A percentile compares a stretch with the other conserved stretches of the same genome.
Evolutionary conservation across 1,140 invertebrate species (phyloP).

Genomic region (Pachyrhynchus sulphureomaculatus): DNA sequence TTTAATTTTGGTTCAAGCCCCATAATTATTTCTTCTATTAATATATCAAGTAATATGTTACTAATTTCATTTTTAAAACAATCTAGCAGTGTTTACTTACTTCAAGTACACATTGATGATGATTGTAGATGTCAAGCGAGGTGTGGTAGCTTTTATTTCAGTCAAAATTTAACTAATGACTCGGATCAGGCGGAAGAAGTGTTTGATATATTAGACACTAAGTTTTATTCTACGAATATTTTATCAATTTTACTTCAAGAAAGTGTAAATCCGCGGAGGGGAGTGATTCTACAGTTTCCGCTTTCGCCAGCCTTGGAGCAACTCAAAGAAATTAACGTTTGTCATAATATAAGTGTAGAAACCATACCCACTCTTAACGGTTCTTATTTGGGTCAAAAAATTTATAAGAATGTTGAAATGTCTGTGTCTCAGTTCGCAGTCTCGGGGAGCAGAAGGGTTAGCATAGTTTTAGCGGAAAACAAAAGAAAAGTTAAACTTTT

Average conservation of each 20-base stretch:
- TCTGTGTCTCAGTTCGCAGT: slow-evolving; percentile 74
- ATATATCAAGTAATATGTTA: slow-evolving; percentile 45
- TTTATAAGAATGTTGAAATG: slow-evolving; percentile 69
- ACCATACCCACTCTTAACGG: slow-evolving; percentile 29
- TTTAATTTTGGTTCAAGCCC: slow-evolving; percentile 45
- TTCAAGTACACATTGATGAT: slow-evolving; percentile 27
- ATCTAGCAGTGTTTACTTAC: slow-evolving; percentile 24
- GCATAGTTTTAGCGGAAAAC: slow-evolving; percentile 80
- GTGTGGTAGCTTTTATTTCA: slow-evolving; percentile 43
- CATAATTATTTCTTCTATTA: slow-evolving; percentile 47
- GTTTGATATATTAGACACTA: slow-evolving; percentile 58
- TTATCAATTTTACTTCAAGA: slow-evolving; percentile 74
- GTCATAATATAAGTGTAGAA: slow-evolving; percentile 56
- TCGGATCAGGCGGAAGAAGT: slow-evolving; percentile 50
- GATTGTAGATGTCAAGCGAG: slow-evolving; percentile 4
- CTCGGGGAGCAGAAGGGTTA: slow-evolving; percentile 84
- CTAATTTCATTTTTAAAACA: slow-evolving; percentile 37
- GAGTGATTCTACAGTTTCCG: slow-evolving; percentile 67
- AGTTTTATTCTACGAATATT: slow-evolving; percentile 80
- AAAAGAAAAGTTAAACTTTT: slow-evolving; percentile 79
- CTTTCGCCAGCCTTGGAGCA: slow-evolving; percentile 55
- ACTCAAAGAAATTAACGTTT: slow-evolving; percentile 52
- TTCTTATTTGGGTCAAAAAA: slow-evolving; percentile 40
- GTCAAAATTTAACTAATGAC: not conserved
- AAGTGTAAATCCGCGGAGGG: slow-evolving; percentile 54